Base-by-base conservation (phyloP, 2,888 invertebrate species). In the Temnothorax ravouxi region DNA sequence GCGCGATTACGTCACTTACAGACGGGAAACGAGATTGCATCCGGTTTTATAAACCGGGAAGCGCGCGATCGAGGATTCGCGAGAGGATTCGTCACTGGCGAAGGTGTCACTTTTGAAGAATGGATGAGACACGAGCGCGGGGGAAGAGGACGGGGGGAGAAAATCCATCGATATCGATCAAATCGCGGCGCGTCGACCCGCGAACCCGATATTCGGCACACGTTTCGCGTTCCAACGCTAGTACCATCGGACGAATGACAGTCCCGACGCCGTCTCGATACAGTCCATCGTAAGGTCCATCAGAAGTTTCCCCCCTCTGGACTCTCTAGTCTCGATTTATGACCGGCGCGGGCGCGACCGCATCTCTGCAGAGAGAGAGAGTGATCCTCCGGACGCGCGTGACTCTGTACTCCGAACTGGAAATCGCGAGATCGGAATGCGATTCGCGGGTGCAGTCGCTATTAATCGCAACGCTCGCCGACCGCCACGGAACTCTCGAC, bases 401-500 rank as follows among this genome's bases (percentile, higher is more conserved):
- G 66, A 34, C 29, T 38, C 38, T 8, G 38, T 6, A 50, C 38
- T 15, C 66, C 84, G 86, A 29, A 64, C 62, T 47, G 84, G 74
- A 64, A 85, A 79, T 74, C 85, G 71, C 41, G 80, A 76, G 85
- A 88, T 86, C 80, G 89, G 89, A 89, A 86, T 88, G 91, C 88
- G 85, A 90, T 80, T 87, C 83, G 91, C 90, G 91, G 88, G 87
- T 84, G 87, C 91, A 85, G 88, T 86, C 86, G 87, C 87, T 88
- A 88, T 88, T 89, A 91, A 91, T 89, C 89, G 92, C 88, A 88
- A 89, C 83, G 86, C 90, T 89, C 91, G 84, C 92, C 89, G 88
- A 84, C 88, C 91, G 89, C 89, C 90, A 89, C 92, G 91, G 89
- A 92, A 91, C 87, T 90, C 92, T 91, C 88, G 91, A 92, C 91